Evolutionary conservation across 2,113 vertebrate species (phyloP).

Genomic region (Neolamprologus sp.): DNA sequence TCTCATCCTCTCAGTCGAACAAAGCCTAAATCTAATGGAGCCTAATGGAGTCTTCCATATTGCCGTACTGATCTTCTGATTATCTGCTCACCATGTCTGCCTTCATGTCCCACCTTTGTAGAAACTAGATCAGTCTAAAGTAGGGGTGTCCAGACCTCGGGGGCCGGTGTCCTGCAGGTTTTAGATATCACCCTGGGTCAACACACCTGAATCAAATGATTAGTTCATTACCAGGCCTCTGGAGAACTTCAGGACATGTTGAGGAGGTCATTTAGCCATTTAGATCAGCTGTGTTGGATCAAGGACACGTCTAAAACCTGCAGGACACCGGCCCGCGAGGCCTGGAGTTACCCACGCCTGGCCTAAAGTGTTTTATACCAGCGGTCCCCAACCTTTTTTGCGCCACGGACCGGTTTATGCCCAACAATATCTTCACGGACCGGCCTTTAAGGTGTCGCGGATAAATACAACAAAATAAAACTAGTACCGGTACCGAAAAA

Average conservation of each 20-base stretch:
- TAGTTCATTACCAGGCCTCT: background rate
- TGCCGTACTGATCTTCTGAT: background rate
- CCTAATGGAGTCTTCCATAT: background rate
- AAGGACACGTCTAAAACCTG: background rate
- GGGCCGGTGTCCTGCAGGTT: background rate
- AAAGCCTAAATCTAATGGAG: background rate
- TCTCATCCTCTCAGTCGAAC: background rate
- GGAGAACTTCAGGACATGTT: accelerated
- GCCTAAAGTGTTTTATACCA: background rate
- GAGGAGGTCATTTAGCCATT: background rate
- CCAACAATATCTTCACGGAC: accelerated
- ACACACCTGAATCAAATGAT: background rate
- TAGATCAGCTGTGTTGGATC: background rate
- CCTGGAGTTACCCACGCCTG: background rate
- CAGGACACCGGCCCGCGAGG: background rate
- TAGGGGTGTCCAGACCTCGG: background rate
- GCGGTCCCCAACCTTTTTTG: too few species aligned
- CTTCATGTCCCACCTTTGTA: background rate
- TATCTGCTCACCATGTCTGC: background rate
- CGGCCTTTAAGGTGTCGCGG: too few species aligned
- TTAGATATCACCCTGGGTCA: background rate
- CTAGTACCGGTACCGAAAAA: too few species aligned
- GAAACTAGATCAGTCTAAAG: background rate
- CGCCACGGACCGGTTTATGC: too few species aligned
- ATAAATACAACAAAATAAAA: too few species aligned